Evolutionary conservation across 2,888 invertebrate species (phyloP), one percentile per base, ranked within the genome.

Genomic region (Pediacus dermestoides): DNA sequence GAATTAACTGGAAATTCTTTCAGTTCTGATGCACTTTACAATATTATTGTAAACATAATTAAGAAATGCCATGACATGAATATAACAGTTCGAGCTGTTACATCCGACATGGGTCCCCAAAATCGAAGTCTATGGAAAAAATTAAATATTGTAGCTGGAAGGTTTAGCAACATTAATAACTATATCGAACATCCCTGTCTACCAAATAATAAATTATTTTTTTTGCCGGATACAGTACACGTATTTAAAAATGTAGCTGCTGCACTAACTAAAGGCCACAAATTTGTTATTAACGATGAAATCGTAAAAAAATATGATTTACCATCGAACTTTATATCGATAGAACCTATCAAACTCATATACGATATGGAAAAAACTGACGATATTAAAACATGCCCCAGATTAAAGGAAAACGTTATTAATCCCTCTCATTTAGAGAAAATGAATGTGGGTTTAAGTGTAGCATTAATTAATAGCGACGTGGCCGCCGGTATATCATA

Each of bases 1-100:
- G 27, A 49, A 21, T 44, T 39, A 12, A 46, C 46, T 9, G 22
- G 23, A 25, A 33, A 41, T 25, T 44, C 44, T 6, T 31, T 39
- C 28, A 28, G 33, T 16, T 13, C 30, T 4, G 9, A 30, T 8
- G 30, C 30, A 18, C 11, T 36, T 12, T 16, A 12, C 9, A 23
- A 23, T 13, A 26, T 2, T 4, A 11, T 34, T 13, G 8, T 11
- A 7, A 3, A 11, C 8, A 34, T 34, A 2, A 22, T 25, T n/a
- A 14, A 23, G 2, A 34, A 34, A 34, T 10, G 9, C 3, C 10
- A 6, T 8, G 15, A 34, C 2, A 34, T 34, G 4, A 16, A 11
- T 12, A 11, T 34, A 2, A 34, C 16, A 6, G 26, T 34, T 4
- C 12, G 14, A 25, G 34, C 14, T n/a, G 25, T 34, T 2, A 11